phyloP scores from a whole-genome alignment of 1,140 invertebrate species.

The Neodiprion lecontei region DNA sequence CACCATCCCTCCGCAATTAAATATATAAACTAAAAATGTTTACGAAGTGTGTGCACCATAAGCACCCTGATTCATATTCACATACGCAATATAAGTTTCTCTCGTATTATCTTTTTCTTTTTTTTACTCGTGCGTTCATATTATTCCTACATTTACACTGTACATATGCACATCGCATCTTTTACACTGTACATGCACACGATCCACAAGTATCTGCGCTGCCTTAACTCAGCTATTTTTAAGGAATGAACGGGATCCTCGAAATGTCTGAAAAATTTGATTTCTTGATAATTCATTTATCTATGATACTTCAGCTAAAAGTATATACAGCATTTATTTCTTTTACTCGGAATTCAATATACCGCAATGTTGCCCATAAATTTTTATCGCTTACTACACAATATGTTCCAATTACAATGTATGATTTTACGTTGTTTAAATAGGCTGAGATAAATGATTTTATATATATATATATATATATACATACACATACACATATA shows the following conservation, averaged over 20 bases:
- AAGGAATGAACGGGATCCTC: conserved; percentile 44
- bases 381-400: conserved; percentile 9
- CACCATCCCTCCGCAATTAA: conserved; percentile 5
- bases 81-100: conserved; percentile 22
- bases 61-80: conserved; percentile 24
- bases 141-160: conserved; percentile 51
- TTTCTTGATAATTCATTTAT: too few relatives aligned
- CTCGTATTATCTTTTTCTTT: conserved; percentile 42
- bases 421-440: too few relatives aligned
- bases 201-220: conserved; percentile 52
- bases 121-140: conserved; percentile 15
- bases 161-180: conserved; percentile 63
- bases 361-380: too few relatives aligned
- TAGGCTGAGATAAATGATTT: too few relatives aligned
- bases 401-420: neutral
- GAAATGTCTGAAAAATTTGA: neutral
- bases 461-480: too few relatives aligned
- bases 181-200: conserved; percentile 62
- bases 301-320: too few relatives aligned
- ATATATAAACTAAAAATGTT: conserved; percentile 5
- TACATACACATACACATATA: too few relatives aligned
- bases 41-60: neutral
- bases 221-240: conserved; percentile 47
- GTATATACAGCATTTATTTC: conserved; percentile 12
- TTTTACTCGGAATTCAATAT: neutral